Evolutionary conservation across 1,140 invertebrate genomes (phyloP), one percentile per base, ranked within the genome.

Genomic region (Olivierus martensii): DNA sequence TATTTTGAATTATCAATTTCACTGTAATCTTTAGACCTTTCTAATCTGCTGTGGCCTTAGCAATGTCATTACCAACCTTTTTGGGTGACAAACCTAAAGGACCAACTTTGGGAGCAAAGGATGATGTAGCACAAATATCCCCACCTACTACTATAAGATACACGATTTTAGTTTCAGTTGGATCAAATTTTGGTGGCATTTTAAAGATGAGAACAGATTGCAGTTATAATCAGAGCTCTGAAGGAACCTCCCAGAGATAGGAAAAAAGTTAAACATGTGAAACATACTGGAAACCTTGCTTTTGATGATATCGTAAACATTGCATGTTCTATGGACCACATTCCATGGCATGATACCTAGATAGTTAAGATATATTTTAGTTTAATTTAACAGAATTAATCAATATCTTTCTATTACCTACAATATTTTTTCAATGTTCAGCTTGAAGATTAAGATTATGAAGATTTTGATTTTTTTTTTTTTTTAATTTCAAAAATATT

Each of bases 51-150:
- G 95, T 99, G 1, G 92, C 90, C 71, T 99, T 99, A 51, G 94
- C 92, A 67, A 99, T 99, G 71, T 99, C 96, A 77, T 99, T 96
- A 78, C 95, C 96, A 66, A 99, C 84, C 79, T 99, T 99, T 74
- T 99, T 99, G 34, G 96, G 96, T 42, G 94, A 94, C 87, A 99
- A 75, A 84, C 94, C 95, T 55, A 99, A 78, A 34, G 95, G 94
- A 83, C 94, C 94, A 66, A 99, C 97, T 79, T 99, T 99, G 41
- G 95, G 96, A 65, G 95, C 96, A 64, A 99, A 76, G 14, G 94
- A 92, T 51, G 96, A 96, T 59, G 95, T 99, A 49, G 95, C 94
- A 69, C 95, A 94, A 54, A 99, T 90, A 84, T 99, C 96, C 69
- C 96, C 95, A 66, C 96, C 96, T 59, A 99, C 92, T 73, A 91